Evolutionary conservation across 2,888 invertebrate species (phyloP), one percentile per base, ranked within the genome.

Genomic region (Patella pellucida): DNA sequence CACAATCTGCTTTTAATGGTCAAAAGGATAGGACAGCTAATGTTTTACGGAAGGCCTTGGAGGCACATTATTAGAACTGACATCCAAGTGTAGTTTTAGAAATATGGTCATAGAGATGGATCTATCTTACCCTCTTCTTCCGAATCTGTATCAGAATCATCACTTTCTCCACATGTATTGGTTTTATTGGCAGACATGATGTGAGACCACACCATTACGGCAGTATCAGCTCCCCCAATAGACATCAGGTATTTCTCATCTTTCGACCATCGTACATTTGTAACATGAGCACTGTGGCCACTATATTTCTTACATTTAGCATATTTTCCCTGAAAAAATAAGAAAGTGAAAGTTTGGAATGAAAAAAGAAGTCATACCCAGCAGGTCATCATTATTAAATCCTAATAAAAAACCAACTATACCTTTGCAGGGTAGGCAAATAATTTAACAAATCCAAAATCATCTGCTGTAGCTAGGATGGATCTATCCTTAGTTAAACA

Each of bases 361-460:
- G n/a, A 54, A 54, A 16, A 15, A 27, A 27, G n/a, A 41, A 41
- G 9, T 9, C 41, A 41, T 41, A 41, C 41, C 41, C 41, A 41
- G 41, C 41, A 41, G 41, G 41, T 41, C 41, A 41, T 41, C 41
- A 41, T 41, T 41, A 41, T 9, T 41, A 41, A 9, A 41, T 9
- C 41, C 9, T 41, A 5, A 41, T 41, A 41, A 41, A n/a, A 41
- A 41, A 9, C 41, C 41, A 41, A 41, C 41, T 82, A 75, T 74
- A 92, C 91, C 88, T 86, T 88, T 3, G 86, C 89, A 54, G 92
- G 92, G 81, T 89, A 92, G 23, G 89, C 83, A 82, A 91, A 92
- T 31, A 92, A 81, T 76, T 91, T 92, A n/a, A 92, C 89, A 80
- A 90, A 89, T 54, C 92, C 92, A 84, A 91, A 91, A 79, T 91